Percentiles rank a stretch among this genome's conserved stretches.
phyloP scores from a whole-genome alignment of 2,797 vertebrate species.

The Falco concolor region DNA sequence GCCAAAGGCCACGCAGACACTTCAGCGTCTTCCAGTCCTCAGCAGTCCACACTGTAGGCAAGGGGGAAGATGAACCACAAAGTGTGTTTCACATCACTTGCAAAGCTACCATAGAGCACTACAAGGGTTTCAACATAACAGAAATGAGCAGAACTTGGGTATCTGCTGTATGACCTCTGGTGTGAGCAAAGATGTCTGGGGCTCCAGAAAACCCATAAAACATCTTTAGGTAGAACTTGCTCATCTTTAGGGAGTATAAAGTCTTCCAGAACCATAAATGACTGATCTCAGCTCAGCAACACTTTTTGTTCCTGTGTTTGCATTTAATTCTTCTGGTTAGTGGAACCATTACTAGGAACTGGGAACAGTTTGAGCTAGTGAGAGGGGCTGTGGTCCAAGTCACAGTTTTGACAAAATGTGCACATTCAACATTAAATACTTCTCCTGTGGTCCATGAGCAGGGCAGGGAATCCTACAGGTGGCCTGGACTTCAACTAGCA shows the following conservation, averaged over 20 bases:
- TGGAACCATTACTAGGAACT: neutral
- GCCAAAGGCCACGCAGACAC: neutral
- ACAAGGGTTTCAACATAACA: neutral
- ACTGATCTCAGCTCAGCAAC: neutral
- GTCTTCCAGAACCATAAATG: neutral
- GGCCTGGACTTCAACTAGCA: neutral
- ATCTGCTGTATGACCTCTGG: neutral
- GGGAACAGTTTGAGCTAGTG: neutral
- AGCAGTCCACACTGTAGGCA: neutral
- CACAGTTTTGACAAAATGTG: neutral
- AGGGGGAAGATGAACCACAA: neutral
- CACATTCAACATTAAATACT: neutral
- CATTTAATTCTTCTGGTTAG: neutral
- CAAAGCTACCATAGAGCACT: neutral
- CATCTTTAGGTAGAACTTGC: neutral
- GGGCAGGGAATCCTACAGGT: neutral
- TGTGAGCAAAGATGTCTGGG: neutral
- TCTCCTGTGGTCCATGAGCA: neutral
- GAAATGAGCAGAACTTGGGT: neutral
- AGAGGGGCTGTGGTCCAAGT: neutral
- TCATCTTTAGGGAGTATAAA: neutral
- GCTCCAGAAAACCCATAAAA: neutral
- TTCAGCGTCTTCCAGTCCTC: neutral
- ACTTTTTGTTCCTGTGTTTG: neutral
- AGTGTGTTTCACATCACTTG: neutral